Evolutionary conservation across 2,797 vertebrate species (phyloP).

Genomic region (Pogonophryne albipinna): DNA sequence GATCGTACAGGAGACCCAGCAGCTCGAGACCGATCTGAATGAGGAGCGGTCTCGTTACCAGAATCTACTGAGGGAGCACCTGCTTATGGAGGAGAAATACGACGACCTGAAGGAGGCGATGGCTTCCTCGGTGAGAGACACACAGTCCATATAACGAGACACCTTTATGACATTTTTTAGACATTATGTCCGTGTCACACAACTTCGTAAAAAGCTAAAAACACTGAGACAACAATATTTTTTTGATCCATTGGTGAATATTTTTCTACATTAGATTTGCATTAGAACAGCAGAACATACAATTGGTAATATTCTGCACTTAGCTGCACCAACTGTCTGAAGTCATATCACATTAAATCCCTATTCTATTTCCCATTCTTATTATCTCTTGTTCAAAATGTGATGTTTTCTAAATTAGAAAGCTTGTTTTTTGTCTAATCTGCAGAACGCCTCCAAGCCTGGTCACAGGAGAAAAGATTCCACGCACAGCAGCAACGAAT

Average conservation of each 20-base stretch:
- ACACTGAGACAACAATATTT: background rate
- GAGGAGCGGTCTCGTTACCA: slow-evolving; percentile 96
- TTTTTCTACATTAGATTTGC: background rate
- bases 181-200: background rate
- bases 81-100: slow-evolving; percentile 95
- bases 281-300: background rate
- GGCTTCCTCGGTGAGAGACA: slow-evolving; percentile 86
- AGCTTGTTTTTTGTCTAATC: background rate
- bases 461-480: slow-evolving; percentile 97
- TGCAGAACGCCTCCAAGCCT: slow-evolving; percentile 91
- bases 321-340: too few relatives aligned
- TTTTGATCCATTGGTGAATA: background rate
- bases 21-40: slow-evolving; percentile 95
- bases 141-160: background rate
- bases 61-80: slow-evolving; percentile 97
- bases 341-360: too few relatives aligned
- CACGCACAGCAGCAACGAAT: slow-evolving; percentile 99
- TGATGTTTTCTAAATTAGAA: background rate
- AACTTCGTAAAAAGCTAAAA: background rate
- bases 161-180: background rate
- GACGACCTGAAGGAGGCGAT: slow-evolving; percentile 96
- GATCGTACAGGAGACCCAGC: slow-evolving; percentile 92
- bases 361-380: too few relatives aligned
- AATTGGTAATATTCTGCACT: background rate
- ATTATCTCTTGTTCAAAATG: too few relatives aligned